A percentile compares a stretch with the other conserved stretches of the same genome.
Conservation (phyloP, 1,140 invertebrate species). For the Zaprionus africanus region DNA sequence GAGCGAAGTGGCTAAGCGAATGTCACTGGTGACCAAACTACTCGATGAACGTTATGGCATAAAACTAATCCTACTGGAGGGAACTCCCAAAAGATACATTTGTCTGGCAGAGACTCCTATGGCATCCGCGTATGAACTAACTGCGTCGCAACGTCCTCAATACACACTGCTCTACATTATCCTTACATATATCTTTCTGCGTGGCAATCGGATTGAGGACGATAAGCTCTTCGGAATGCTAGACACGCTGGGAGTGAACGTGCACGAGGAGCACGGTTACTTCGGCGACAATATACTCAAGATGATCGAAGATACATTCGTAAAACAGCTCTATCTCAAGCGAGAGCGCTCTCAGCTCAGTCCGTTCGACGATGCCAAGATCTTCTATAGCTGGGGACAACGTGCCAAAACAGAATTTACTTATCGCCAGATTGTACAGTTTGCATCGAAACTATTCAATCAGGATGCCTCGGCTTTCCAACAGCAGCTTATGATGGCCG, state of each 20-base stretch:
- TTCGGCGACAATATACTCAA: conserved; percentile 63
- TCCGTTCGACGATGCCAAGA: conserved; percentile 56
- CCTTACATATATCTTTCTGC: conserved; percentile 69
- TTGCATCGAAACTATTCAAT: conserved; percentile 52
- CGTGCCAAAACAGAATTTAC: conserved; percentile 59
- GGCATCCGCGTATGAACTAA: conserved; percentile 55
- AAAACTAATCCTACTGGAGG: conserved; percentile 27
- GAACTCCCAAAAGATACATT: conserved; percentile 46
- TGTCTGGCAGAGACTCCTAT: conserved; percentile 51
- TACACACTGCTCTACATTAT: conserved; percentile 60
- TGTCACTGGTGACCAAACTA: conserved; percentile 46
- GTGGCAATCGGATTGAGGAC: conserved; percentile 52
- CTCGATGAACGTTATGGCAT: conserved; percentile 51
- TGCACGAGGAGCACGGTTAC: conserved; percentile 65
- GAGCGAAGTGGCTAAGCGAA: conserved; percentile 22
- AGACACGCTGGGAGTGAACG: conserved; percentile 40
- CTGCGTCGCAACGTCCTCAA: conserved; percentile 46
- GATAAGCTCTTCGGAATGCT: conserved; percentile 58
- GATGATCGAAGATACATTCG: conserved; percentile 72
- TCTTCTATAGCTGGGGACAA: conserved; percentile 49
- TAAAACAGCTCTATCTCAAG: conserved; percentile 73
- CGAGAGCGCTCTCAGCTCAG: conserved; percentile 58
- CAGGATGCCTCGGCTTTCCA: conserved; percentile 36
- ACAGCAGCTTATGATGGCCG: conserved; percentile 46
- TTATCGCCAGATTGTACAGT: conserved; percentile 45